Evolutionary conservation across 2,113 vertebrate species (phyloP).

Genomic region (Tor tambroides): DNA sequence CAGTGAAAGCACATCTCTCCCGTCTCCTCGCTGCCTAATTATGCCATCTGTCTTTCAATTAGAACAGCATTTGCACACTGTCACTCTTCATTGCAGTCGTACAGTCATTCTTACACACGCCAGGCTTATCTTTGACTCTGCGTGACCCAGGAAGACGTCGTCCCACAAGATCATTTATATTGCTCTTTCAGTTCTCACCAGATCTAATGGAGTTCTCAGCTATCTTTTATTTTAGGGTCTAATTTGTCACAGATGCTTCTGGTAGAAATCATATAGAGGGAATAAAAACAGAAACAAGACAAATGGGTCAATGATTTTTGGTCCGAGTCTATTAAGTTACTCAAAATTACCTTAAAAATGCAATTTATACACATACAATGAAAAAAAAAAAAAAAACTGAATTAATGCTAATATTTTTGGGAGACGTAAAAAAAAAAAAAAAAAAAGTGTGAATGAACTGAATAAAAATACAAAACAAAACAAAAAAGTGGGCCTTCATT

Average conservation of each 20-base stretch:
- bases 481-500: too few relatives aligned
- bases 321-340: too few relatives aligned
- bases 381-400: too few relatives aligned
- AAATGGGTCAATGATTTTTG: too few relatives aligned
- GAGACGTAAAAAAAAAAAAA: too few relatives aligned
- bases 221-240: neutral
- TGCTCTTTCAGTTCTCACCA: neutral
- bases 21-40: constrained; percentile 50
- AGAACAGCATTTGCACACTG: constrained; percentile 42
- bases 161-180: neutral
- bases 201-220: neutral
- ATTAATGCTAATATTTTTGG: too few relatives aligned
- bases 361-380: too few relatives aligned
- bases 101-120: constrained; percentile 1
- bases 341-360: too few relatives aligned
- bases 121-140: constrained; percentile 32
- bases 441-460: too few relatives aligned
- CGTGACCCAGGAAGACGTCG: neutral
- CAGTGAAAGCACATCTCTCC: constrained; percentile 21
- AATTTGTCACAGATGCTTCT: neutral
- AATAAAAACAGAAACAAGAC: neutral
- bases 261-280: neutral
- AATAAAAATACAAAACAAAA: too few relatives aligned
- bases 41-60: constrained; percentile 53
- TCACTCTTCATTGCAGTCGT: constrained; percentile 42